phyloP scores from a whole-genome alignment of 2,797 vertebrate genomes.

The Pseudochirops cupreus region DNA sequence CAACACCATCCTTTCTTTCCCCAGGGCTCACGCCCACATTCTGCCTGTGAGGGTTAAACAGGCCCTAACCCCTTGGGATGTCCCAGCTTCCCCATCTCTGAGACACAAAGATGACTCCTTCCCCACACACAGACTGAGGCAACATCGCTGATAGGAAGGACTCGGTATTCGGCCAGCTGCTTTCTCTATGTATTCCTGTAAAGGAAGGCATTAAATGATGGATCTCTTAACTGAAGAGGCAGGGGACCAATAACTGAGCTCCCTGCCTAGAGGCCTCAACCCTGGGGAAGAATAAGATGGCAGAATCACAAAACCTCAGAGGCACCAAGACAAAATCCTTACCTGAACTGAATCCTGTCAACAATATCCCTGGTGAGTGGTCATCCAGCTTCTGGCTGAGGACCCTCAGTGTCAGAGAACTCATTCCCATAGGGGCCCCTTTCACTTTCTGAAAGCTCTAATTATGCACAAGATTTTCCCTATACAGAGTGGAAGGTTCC shows the following conservation, averaged over 20 bases:
- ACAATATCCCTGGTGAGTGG: background rate
- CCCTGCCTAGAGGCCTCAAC: background rate
- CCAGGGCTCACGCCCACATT: background rate
- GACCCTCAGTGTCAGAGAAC: background rate
- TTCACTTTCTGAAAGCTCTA: background rate
- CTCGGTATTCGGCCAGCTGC: background rate
- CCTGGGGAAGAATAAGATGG: background rate
- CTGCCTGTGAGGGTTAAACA: background rate
- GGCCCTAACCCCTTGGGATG: background rate
- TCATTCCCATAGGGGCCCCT: background rate
- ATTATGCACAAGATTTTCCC: background rate
- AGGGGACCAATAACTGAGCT: background rate
- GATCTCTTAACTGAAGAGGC: background rate
- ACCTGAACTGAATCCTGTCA: background rate
- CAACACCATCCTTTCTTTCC: background rate
- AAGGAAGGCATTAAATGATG: background rate
- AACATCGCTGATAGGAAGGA: background rate
- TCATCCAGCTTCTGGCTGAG: background rate
- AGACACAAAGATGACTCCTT: background rate
- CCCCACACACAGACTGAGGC: background rate
- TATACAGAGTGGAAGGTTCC: background rate
- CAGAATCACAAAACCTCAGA: background rate
- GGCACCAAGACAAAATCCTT: background rate
- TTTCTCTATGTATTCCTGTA: background rate
- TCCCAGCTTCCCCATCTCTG: background rate